Conservation (phyloP, 1,140 invertebrate genomes). For the Trachelipus rathkii region DNA sequence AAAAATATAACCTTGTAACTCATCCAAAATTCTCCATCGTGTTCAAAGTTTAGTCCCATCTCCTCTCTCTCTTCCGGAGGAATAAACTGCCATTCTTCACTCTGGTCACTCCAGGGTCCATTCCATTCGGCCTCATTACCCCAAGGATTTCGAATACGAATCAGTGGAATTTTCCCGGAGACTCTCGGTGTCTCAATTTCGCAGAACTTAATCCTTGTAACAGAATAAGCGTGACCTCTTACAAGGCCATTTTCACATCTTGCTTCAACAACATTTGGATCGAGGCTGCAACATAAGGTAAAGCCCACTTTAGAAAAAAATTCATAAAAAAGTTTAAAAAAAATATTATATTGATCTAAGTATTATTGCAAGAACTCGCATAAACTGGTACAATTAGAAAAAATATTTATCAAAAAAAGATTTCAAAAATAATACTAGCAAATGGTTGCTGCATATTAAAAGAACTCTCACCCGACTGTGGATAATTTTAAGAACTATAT, state of each 20-base stretch:
- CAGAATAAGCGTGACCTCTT: constrained; percentile 89
- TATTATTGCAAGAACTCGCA: too few relatives aligned
- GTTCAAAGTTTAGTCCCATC: constrained; percentile 82
- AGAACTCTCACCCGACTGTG: too few relatives aligned
- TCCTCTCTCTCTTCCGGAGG: constrained; percentile 80
- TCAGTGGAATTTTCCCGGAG: constrained; percentile 70
- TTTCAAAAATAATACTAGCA: too few relatives aligned
- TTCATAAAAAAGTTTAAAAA: too few relatives aligned
- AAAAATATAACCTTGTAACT: constrained; percentile 54
- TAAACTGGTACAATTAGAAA: too few relatives aligned
- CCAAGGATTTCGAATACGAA: constrained; percentile 93
- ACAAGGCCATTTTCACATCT: constrained; percentile 85
- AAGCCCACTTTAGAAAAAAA: neutral
- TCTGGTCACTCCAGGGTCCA: constrained; percentile 92
- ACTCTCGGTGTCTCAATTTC: constrained; percentile 73
- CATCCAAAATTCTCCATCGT: constrained; percentile 99
- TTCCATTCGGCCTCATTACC: constrained; percentile 98
- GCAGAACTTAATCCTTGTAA: constrained; percentile 84
- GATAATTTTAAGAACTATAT: too few relatives aligned
- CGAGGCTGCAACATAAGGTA: constrained; percentile 60
- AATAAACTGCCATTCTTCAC: constrained; percentile 88
- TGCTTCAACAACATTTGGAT: constrained; percentile 80
- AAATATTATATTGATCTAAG: too few relatives aligned
- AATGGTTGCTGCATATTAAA: too few relatives aligned
- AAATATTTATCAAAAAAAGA: too few relatives aligned